Conservation (phyloP, 2,888 invertebrate species). For the Smittia aterrima region DNA sequence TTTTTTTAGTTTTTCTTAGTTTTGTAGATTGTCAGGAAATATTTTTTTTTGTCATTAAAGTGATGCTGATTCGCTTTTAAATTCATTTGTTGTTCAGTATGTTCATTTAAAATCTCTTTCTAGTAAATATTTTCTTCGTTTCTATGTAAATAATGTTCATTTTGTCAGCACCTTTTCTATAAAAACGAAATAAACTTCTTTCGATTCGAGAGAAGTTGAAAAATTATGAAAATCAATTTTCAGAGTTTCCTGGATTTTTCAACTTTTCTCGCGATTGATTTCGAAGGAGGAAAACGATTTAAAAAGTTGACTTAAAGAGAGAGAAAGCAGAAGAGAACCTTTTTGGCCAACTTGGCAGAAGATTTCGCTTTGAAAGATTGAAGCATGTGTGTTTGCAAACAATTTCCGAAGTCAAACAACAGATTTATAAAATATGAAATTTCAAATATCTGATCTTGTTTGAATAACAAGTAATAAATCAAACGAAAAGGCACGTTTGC, state of each 20-base stretch:
- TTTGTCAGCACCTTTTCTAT: constrained; percentile 20
- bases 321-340: background rate
- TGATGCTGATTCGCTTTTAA: constrained; percentile 6
- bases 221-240: too few relatives aligned
- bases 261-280: too few relatives aligned
- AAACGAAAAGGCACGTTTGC: constrained; percentile 14
- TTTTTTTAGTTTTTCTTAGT: background rate
- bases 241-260: too few relatives aligned
- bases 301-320: background rate
- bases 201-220: background rate
- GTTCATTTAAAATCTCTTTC: constrained; percentile 4
- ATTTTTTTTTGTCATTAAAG: background rate
- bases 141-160: constrained; percentile 20
- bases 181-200: background rate
- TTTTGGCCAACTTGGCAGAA: background rate
- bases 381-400: background rate
- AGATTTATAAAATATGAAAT: background rate
- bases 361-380: background rate
- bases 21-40: background rate
- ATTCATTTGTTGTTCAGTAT: constrained; percentile 8
- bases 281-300: too few relatives aligned
- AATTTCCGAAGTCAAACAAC: background rate
- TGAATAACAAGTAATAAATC: background rate
- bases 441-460: background rate
- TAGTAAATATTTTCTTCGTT: constrained; percentile 4